phyloP scores from a whole-genome alignment of 2,797 vertebrate species.

The Loriculus beryllinus region DNA sequence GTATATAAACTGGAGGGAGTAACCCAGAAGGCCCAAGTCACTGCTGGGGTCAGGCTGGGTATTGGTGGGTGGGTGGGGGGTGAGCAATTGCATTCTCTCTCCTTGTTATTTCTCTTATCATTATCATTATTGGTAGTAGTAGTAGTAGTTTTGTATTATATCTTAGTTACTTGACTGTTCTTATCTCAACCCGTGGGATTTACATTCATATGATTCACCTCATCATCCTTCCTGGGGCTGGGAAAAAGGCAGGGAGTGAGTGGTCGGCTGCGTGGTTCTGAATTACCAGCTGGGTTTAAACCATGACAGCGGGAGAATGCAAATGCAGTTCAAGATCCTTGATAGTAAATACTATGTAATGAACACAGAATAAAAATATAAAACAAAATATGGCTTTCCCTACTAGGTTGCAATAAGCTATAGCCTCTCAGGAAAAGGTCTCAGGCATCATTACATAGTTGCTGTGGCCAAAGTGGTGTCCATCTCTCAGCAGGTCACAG shows the following conservation, averaged over 20 bases:
- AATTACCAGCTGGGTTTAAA: not conserved
- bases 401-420: not conserved
- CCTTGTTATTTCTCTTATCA: not conserved
- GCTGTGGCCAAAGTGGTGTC: not conserved
- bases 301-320: not conserved
- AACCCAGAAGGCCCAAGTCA: not conserved
- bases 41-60: not conserved
- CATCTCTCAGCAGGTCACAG: not conserved
- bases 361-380: not conserved
- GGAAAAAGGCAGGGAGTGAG: not conserved
- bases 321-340: not conserved
- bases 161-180: not conserved
- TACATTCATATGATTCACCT: not conserved
- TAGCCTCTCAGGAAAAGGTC: not conserved
- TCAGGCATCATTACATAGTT: not conserved
- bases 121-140: not conserved
- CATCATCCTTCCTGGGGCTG: not conserved
- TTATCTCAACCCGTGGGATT: not conserved
- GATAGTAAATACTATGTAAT: not conserved
- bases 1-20: not conserved
- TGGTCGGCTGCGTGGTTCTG: fast-evolving
- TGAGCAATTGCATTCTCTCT: not conserved
- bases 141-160: not conserved
- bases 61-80: not conserved
- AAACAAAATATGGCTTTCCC: not conserved